Evolutionary conservation across 2,888 invertebrate species (phyloP).

Genomic region (Stenichneumon culpator): DNA sequence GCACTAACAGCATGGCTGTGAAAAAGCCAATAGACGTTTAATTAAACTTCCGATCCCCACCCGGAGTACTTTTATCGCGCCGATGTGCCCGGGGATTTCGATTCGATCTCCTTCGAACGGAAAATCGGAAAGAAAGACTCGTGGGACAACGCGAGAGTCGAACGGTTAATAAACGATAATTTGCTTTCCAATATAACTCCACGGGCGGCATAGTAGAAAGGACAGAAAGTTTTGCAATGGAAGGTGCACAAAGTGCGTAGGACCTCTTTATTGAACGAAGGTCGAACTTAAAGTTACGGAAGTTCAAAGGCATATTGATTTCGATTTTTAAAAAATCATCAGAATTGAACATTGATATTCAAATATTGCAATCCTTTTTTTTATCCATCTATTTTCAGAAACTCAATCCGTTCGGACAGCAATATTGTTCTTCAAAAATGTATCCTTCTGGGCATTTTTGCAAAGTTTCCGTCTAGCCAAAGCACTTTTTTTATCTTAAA

Average conservation of each 20-base stretch:
- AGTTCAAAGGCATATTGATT: too few species aligned
- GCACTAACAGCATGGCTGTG: constrained; percentile 9
- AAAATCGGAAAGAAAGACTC: constrained; percentile 25
- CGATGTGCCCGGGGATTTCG: not conserved
- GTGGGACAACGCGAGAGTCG: not conserved
- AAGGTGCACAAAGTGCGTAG: not conserved
- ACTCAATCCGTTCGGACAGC: too few species aligned
- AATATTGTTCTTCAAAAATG: not conserved
- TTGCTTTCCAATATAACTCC: constrained; percentile 38
- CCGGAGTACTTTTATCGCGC: not conserved
- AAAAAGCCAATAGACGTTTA: constrained; percentile 59
- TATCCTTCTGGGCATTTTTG: not conserved
- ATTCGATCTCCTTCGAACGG: constrained; percentile 11
- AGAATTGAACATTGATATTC: not conserved
- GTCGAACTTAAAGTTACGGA: not conserved
- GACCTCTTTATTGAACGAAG: not conserved
- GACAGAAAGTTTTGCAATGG: not conserved
- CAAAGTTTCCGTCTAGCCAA: too few species aligned
- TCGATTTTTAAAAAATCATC: not conserved
- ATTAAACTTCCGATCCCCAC: constrained; percentile 53
- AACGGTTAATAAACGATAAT: constrained; percentile 24
- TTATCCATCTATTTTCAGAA: too few species aligned
- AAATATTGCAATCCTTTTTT: not conserved
- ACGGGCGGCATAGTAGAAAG: not conserved
- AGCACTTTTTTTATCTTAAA: not conserved